Evolutionary conservation across 2,797 vertebrate genomes (phyloP).

Genomic region (Bradypodion ventrale): DNA sequence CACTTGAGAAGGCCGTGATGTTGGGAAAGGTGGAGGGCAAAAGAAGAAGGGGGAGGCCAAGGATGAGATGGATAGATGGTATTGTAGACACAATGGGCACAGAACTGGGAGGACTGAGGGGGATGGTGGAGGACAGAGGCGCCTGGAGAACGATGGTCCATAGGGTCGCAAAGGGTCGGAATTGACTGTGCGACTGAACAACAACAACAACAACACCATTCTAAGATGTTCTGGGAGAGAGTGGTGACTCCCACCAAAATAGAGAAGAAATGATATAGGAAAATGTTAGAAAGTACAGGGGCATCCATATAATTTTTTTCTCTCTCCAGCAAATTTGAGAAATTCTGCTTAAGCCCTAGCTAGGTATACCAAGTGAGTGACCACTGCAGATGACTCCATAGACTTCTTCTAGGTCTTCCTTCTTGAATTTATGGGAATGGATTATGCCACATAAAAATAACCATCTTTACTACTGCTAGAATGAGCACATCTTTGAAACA

Average conservation of each 20-base stretch:
- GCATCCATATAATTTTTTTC: neutral
- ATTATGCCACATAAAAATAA: neutral
- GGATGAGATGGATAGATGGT: too few relatives aligned
- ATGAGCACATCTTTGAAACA: constrained; percentile 44
- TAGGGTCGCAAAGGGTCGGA: too few relatives aligned
- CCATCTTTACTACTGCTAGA: neutral
- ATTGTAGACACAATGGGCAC: too few relatives aligned
- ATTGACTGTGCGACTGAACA: too few relatives aligned
- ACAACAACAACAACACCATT: too few relatives aligned
- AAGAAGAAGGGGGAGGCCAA: too few relatives aligned
- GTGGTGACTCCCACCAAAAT: neutral
- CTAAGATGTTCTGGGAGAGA: neutral
- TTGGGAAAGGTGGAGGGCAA: too few relatives aligned
- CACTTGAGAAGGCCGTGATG: too few relatives aligned
- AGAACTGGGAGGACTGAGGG: too few relatives aligned
- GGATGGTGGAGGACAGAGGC: too few relatives aligned
- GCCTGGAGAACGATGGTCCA: too few relatives aligned
- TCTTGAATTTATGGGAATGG: neutral
- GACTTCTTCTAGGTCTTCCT: neutral
- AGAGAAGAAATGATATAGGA: neutral
- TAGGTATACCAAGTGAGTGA: neutral
- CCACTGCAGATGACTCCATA: neutral
- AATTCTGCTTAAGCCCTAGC: neutral
- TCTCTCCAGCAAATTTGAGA: neutral
- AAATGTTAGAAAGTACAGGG: too few relatives aligned